These are phyloP conservation scores for Chiloscyllium punctatum DNA, from an alignment of 2,797 vertebrate genomes.

Conservation along the genomic window DNA sequence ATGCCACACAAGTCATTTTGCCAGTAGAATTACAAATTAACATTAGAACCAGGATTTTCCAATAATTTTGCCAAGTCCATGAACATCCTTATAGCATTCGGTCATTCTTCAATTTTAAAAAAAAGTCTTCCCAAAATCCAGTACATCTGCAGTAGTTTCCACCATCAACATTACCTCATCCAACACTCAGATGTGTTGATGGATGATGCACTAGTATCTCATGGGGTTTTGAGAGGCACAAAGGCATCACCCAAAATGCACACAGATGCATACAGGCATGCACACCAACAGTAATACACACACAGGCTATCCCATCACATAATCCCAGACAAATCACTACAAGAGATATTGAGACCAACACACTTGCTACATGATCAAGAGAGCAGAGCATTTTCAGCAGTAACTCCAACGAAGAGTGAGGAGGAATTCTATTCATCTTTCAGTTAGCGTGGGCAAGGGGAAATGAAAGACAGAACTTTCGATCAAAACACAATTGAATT, in stretches of 20 bases:
- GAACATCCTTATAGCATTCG: background rate
- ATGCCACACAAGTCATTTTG: background rate
- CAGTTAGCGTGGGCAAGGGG: background rate
- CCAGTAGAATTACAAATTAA: background rate
- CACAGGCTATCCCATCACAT: background rate
- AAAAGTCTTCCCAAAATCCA: background rate
- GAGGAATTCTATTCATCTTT: background rate
- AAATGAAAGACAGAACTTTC: background rate
- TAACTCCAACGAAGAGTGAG: background rate
- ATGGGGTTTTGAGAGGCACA: background rate
- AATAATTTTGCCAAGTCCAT: background rate
- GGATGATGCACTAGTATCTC: background rate
- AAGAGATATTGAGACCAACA: background rate
- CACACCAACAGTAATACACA: background rate
- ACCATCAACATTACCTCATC: background rate
- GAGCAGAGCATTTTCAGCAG: conserved; percentile 13
- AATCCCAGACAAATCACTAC: conserved; percentile 11
- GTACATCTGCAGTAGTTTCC: background rate
- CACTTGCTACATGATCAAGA: background rate
- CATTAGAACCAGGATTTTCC: background rate
- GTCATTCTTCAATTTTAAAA: background rate
- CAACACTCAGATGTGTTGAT: background rate
- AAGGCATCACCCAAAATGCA: conserved; percentile 1
- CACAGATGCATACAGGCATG: background rate
- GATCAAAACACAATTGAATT: background rate